Base-by-base conservation (phyloP, 2,113 vertebrate species). In the Fulmarus glacialis region DNA sequence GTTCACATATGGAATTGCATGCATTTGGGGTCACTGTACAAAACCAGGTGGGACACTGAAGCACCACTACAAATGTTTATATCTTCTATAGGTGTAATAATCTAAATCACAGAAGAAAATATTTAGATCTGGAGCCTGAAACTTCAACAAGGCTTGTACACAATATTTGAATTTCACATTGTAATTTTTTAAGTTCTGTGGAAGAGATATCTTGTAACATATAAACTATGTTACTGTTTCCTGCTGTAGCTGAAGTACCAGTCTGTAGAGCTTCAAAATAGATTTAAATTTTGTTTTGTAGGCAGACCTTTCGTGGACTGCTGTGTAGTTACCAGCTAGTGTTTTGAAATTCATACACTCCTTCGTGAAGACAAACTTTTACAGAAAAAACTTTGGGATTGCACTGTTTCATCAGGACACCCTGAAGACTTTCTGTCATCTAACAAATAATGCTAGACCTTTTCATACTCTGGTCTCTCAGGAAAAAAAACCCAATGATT, bases 401-500 rank as follows among this genome's bases (percentile, higher is more conserved):
- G 38, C 26, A 59, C 52, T 82, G 52, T 52, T 82, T 20, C 11
- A 8, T 26, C 24, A 22, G 47, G 27, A 68, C 34, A 56, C 29
- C 15, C 21, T 26, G 48, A 84, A 58, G 32, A 48, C 11, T 55
- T 84, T 47, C 9, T 60, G 20, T 84, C 40, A 32, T 45, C 60
- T 93, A n/a, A 60, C 7, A 80, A 52, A 53, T 53, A 72, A 66
- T 34, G 16, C 23, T 22, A 55, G 43, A 47, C 6, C 10, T 72
- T 43, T 66, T 21, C n/a, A 64, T 78, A 38, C 7, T 66, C 26
- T 16, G 47, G 8, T 38, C 30, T 52, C 30, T 30, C 36, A 15
- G 0, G 2, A 11, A 7, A 53, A 71, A 43, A 12, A 5, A 5
- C 1, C 10, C 29, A 52, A 3, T 2, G 4, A 21, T 53, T 91